Percentiles rank a stretch among this genome's conserved stretches.
phyloP scores from a whole-genome alignment of 2,113 vertebrate genomes.

The Cepphus grylle region DNA sequence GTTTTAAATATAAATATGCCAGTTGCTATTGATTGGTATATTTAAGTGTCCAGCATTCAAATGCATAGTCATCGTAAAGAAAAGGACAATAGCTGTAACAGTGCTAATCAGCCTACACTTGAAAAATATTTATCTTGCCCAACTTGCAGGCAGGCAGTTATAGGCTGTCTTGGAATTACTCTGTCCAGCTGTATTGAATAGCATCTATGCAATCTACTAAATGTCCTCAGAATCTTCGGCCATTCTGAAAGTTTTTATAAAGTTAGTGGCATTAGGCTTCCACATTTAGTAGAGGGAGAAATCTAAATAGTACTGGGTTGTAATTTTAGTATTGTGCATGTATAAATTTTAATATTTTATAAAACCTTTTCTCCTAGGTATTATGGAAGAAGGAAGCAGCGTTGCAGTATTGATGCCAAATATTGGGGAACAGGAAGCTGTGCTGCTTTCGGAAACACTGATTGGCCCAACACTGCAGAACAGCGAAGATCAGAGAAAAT shows the following conservation, averaged over 20 bases:
- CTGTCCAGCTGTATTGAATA: not conserved
- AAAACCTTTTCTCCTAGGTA: constrained; percentile 68
- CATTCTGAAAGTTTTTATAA: not conserved
- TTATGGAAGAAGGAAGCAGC: constrained; percentile 87
- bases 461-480: constrained; percentile 62
- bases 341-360: not conserved
- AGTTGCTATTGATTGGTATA: not conserved
- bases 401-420: constrained; percentile 80
- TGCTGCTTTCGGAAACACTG: constrained; percentile 74
- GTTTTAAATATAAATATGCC: not conserved
- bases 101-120: not conserved
- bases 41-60: not conserved
- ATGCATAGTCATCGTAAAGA: not conserved
- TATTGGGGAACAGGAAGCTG: constrained; percentile 73
- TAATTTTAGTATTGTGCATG: not conserved
- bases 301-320: not conserved
- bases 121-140: not conserved
- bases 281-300: not conserved
- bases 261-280: not conserved
- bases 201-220: not conserved
- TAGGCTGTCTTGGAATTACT: not conserved
- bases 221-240: not conserved
- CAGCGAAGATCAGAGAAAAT: constrained; percentile 60
- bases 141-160: not conserved
- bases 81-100: not conserved